Conservation (phyloP, 2,113 vertebrate genomes). For the Melanerpes aurifrons region DNA sequence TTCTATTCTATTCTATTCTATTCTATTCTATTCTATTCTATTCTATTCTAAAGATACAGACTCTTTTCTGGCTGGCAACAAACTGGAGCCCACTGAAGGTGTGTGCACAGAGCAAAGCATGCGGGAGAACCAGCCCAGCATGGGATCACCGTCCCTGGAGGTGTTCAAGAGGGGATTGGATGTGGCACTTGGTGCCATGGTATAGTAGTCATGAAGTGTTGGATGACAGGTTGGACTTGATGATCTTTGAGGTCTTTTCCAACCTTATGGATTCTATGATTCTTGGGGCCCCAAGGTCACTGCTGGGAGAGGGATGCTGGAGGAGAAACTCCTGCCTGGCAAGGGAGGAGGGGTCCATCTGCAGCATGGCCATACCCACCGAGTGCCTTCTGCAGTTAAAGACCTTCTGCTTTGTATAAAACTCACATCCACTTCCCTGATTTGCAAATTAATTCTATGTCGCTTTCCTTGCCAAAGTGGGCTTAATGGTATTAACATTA, state of each 20-base stretch:
- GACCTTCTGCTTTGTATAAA: slow-evolving; percentile 27
- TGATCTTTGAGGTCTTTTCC: too few species aligned
- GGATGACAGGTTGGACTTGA: too few species aligned
- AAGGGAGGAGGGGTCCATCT: not conserved
- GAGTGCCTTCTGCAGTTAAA: not conserved
- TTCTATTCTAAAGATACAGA: too few species aligned
- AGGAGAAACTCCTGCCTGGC: not conserved
- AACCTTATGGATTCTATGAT: too few species aligned
- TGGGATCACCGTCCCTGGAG: too few species aligned
- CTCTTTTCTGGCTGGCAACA: not conserved
- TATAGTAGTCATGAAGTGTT: too few species aligned
- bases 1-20: too few species aligned
- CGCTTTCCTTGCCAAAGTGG: slow-evolving; percentile 37
- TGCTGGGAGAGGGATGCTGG: not conserved
- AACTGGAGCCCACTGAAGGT: not conserved
- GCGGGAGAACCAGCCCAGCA: fast-evolving
- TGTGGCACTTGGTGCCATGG: too few species aligned
- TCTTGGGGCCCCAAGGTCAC: not conserved
- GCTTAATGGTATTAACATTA: slow-evolving; percentile 56
- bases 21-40: too few species aligned
- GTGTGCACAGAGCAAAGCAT: not conserved
- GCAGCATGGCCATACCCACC: not conserved
- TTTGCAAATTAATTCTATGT: slow-evolving; percentile 60
- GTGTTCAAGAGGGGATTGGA: too few species aligned
- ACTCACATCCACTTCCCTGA: slow-evolving; percentile 49